A percentile compares a stretch with the other conserved stretches of the same genome.
These are phyloP conservation scores for Bicyclus anynana DNA, from an alignment of 1,140 invertebrate genomes.

Conservation along the genomic window DNA sequence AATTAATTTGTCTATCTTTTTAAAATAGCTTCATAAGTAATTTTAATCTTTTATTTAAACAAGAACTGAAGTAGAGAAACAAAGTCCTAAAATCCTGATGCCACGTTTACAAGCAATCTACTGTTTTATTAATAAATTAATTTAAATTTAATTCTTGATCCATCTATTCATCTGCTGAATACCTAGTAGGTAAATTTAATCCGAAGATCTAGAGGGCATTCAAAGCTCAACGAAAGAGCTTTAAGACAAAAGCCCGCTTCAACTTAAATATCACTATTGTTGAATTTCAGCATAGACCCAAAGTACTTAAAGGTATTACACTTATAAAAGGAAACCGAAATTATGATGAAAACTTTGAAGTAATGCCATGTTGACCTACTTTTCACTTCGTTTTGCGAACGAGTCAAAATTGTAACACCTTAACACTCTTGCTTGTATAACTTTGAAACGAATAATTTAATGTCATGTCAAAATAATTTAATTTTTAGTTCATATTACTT, in stretches of 20 bases:
- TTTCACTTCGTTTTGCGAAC: neutral
- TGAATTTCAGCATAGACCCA: slow-evolving; percentile 16
- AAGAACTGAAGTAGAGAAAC: too few relatives aligned
- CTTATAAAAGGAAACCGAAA: slow-evolving; percentile 23
- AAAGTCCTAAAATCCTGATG: too few relatives aligned
- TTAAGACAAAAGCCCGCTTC: slow-evolving; percentile 13
- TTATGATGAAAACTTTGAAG: slow-evolving; percentile 10
- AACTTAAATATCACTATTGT: slow-evolving; percentile 27
- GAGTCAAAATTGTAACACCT: neutral
- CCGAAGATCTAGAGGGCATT: slow-evolving; percentile 12
- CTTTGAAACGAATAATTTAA: too few relatives aligned
- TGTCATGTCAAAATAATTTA: too few relatives aligned
- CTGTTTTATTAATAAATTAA: neutral
- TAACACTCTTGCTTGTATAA: neutral
- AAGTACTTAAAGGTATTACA: slow-evolving; percentile 25
- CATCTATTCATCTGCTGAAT: slow-evolving; percentile 4
- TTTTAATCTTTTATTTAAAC: too few relatives aligned
- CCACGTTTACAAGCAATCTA: too few relatives aligned
- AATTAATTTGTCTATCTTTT: too few relatives aligned
- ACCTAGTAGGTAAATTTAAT: slow-evolving; percentile 12
- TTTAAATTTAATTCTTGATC: neutral
- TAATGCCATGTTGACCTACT: slow-evolving; percentile 19
- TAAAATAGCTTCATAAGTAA: too few relatives aligned
- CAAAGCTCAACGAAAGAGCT: slow-evolving; percentile 9
- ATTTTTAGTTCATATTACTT: too few relatives aligned